These are phyloP conservation scores for Graphium colonna DNA, from an alignment of 2,888 invertebrate genomes.

Conservation along the genomic window DNA sequence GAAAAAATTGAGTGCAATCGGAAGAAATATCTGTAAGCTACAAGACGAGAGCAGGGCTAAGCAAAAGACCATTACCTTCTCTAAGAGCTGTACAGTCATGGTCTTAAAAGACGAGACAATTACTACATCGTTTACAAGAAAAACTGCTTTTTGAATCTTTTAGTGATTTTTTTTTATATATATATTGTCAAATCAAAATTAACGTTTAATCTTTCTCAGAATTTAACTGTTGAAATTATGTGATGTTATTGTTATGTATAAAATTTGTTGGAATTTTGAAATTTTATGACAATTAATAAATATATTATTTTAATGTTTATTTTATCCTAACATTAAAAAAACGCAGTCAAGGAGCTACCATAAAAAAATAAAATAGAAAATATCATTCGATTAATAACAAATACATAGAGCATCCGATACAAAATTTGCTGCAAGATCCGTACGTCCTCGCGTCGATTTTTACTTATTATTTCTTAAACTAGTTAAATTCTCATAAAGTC, in stretches of 20 bases:
- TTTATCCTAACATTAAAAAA: too few relatives aligned
- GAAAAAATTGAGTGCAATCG: constrained; percentile 68
- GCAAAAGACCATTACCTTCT: constrained; percentile 58
- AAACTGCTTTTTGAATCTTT: constrained; percentile 28
- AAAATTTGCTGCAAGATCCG: too few relatives aligned
- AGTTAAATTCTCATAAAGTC: too few relatives aligned
- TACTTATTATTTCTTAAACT: too few relatives aligned
- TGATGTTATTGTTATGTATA: neutral
- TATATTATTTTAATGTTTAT: neutral
- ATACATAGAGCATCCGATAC: too few relatives aligned
- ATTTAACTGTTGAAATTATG: constrained; percentile 19
- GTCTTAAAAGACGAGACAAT: constrained; percentile 49
- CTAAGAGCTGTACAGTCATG: constrained; percentile 64
- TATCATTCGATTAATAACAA: too few relatives aligned
- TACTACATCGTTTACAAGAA: constrained; percentile 39
- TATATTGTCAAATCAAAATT: neutral
- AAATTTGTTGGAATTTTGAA: constrained; percentile 14
- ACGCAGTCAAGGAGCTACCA: too few relatives aligned
- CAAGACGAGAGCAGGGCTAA: constrained; percentile 55
- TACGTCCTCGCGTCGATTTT: too few relatives aligned
- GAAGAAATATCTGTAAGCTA: constrained; percentile 65
- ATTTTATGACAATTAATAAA: constrained; percentile 4
- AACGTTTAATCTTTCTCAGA: neutral
- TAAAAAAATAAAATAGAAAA: neutral
- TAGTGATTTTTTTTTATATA: constrained; percentile 23